A percentile compares a stretch with the other conserved stretches of the same genome.
These are phyloP conservation scores for Sminthurinus signatus DNA, from an alignment of 1,140 invertebrate genomes.

Conservation along the genomic window DNA sequence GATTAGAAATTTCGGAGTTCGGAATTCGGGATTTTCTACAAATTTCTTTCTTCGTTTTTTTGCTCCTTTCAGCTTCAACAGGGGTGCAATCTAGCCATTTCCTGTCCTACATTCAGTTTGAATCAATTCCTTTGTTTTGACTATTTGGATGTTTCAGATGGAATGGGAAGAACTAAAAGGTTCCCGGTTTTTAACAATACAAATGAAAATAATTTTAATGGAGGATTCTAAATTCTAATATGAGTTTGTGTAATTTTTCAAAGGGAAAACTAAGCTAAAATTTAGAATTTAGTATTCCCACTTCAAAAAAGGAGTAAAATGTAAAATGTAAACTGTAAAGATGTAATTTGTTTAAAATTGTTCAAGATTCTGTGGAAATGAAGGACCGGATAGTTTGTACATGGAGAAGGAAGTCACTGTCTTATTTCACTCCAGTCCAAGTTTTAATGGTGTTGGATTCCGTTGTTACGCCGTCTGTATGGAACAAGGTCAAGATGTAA, in stretches of 20 bases:
- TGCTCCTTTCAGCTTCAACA: background rate
- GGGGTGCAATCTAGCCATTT: background rate
- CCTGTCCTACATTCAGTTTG: background rate
- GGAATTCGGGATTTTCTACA: too few species aligned
- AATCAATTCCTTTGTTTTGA: constrained; percentile 7
- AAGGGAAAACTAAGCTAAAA: background rate
- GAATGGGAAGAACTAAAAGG: constrained; percentile 1
- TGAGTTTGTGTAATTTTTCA: background rate
- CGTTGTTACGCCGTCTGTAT: background rate
- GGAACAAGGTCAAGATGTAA: background rate
- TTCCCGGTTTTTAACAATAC: too few species aligned
- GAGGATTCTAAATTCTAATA: too few species aligned
- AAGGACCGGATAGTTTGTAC: constrained; percentile 4
- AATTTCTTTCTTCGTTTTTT: too few species aligned
- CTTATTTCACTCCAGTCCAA: background rate
- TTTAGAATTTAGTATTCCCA: too few species aligned
- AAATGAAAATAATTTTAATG: too few species aligned
- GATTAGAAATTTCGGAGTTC: too few species aligned
- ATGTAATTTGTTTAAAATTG: too few species aligned
- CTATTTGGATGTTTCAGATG: constrained; percentile 1
- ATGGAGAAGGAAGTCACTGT: background rate
- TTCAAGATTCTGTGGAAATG: constrained; percentile 5
- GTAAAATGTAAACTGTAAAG: too few species aligned
- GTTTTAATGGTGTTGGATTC: constrained; percentile 1
- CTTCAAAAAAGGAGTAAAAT: too few species aligned